A percentile compares a stretch with the other conserved stretches of the same genome.
Conservation (phyloP, 1,140 invertebrate species). For the Neodiprion pinetum region DNA sequence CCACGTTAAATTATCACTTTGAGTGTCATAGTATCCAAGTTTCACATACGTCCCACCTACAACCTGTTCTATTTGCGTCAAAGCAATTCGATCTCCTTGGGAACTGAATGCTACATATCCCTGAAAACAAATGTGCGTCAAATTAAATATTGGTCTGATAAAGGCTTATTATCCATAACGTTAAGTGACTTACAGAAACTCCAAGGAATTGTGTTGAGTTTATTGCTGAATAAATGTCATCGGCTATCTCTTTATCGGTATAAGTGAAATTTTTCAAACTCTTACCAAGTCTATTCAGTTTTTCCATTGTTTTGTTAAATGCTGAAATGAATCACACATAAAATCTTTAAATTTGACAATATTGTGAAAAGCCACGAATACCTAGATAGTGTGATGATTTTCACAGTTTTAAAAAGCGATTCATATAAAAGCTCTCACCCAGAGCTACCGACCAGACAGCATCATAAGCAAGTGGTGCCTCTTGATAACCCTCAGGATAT, state of each 20-base stretch:
- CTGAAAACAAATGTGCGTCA: slow-evolving; percentile 61
- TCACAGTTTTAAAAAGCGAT: background rate
- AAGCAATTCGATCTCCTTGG: slow-evolving; percentile 97
- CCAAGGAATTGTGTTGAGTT: slow-evolving; percentile 97
- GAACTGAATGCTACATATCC: slow-evolving; percentile 95
- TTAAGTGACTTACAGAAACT: slow-evolving; percentile 83
- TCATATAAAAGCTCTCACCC: slow-evolving; percentile 62
- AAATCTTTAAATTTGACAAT: slow-evolving; percentile 17
- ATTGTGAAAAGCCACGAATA: background rate
- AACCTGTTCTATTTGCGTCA: slow-evolving; percentile 98
- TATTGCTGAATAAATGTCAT: slow-evolving; percentile 96
- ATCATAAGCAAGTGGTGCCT: slow-evolving; percentile 98
- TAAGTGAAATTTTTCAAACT: slow-evolving; percentile 98
- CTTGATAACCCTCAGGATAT: slow-evolving; percentile 94
- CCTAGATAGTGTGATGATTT: no score
- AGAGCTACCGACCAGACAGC: slow-evolving; percentile 98
- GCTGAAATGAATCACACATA: slow-evolving; percentile 64
- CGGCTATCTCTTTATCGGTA: slow-evolving; percentile 91
- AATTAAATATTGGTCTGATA: background rate
- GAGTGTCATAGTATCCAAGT: slow-evolving; percentile 96
- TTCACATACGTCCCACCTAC: slow-evolving; percentile 93
- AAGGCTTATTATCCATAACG: slow-evolving; percentile 2
- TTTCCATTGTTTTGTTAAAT: slow-evolving; percentile 95
- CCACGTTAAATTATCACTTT: slow-evolving; percentile 95
- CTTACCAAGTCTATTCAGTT: slow-evolving; percentile 76